Percentiles rank a stretch among this genome's conserved stretches.
Conservation (phyloP, 2,113 vertebrate species). For the Piliocolobus tephrosceles region DNA sequence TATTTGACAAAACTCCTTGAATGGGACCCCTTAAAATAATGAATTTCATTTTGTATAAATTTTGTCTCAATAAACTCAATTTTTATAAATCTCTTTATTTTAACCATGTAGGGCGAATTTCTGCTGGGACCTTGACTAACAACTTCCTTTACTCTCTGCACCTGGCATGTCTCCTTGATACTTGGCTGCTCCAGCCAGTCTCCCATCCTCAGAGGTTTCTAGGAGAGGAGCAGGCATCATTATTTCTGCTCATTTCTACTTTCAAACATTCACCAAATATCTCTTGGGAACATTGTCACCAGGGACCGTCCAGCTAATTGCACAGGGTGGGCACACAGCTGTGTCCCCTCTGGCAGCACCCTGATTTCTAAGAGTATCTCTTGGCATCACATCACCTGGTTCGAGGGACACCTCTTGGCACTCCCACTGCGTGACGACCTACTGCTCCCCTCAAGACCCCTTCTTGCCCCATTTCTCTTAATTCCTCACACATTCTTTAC, state of each 20-base stretch:
- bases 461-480: neutral
- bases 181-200: neutral
- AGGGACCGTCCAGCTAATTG: neutral
- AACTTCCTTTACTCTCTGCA: neutral
- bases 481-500: neutral
- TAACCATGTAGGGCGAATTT: neutral
- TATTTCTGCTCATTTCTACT: neutral
- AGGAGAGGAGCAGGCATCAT: neutral
- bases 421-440: neutral
- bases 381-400: neutral
- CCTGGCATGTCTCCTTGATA: neutral
- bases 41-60: neutral
- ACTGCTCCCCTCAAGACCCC: neutral
- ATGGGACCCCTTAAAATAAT: neutral
- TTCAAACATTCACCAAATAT: neutral
- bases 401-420: neutral
- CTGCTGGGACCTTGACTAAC: neutral
- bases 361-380: neutral
- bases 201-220: neutral
- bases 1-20: neutral
- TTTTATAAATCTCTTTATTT: neutral
- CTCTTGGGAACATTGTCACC: neutral
- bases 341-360: fast-evolving
- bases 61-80: neutral
- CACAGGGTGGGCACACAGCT: no score